phyloP scores from a whole-genome alignment of 2,113 vertebrate species.

The Salvelinus fontinalis region DNA sequence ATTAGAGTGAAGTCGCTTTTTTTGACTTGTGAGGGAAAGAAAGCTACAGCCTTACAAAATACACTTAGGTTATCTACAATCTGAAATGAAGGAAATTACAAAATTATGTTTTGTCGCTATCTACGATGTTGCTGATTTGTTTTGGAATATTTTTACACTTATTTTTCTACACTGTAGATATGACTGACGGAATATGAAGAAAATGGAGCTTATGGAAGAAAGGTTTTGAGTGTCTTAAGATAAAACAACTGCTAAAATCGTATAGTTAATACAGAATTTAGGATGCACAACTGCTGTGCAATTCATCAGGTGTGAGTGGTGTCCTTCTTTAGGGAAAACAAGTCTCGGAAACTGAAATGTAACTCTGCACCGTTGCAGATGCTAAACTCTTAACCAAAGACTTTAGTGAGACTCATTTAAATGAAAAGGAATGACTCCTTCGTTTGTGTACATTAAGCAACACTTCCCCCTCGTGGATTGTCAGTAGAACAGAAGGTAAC shows the following conservation, averaged over 20 bases:
- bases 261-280: background rate
- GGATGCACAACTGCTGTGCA: constrained; percentile 2
- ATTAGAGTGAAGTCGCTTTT: background rate
- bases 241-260: background rate
- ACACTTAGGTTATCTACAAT: background rate
- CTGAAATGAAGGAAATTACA: constrained; percentile 11
- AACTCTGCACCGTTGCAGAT: background rate
- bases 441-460: constrained; percentile 32
- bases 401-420: background rate
- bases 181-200: constrained; percentile 11
- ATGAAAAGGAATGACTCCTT: background rate
- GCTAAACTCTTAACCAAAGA: constrained; percentile 28
- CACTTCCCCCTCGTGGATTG: constrained; percentile 27
- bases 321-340: background rate
- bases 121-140: constrained; percentile 25
- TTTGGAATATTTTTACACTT: constrained; percentile 57
- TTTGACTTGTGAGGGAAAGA: background rate
- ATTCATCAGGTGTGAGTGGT: background rate
- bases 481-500: constrained; percentile 3
- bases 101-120: background rate
- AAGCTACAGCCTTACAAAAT: constrained; percentile 7
- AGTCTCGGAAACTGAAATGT: background rate
- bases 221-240: background rate
- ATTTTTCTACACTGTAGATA: constrained; percentile 64
- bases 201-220: constrained; percentile 11